Conservation (phyloP, 2,888 invertebrate species). For the Pseudanteris insignis region DNA sequence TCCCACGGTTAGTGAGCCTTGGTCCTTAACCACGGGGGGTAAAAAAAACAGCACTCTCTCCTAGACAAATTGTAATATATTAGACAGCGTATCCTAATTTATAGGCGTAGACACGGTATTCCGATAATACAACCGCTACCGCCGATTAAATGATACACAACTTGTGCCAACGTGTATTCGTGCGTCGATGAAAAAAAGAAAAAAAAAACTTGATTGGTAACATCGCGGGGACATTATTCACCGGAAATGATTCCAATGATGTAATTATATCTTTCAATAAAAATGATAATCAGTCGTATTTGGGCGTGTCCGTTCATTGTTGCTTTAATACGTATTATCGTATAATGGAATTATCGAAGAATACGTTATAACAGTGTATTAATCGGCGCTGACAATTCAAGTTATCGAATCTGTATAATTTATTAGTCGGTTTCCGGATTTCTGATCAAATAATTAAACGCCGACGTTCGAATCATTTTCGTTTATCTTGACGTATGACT, state of each 20-base stretch:
- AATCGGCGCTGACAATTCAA: no score
- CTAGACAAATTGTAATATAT: conserved; percentile 48
- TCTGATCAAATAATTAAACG: no score
- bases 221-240: conserved; percentile 1
- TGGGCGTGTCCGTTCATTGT: conserved; percentile 5
- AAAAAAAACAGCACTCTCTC: conserved; percentile 41
- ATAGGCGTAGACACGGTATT: conserved; percentile 39
- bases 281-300: conserved; percentile 12
- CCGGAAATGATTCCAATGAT: conserved; percentile 20
- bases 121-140: conserved; percentile 40
- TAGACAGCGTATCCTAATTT: conserved; percentile 44
- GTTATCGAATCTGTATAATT: no score
- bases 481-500: no score
- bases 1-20: conserved; percentile 40
- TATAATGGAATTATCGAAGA: no score
- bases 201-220: conserved; percentile 7
- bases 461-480: no score
- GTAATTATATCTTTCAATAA: conserved; percentile 25
- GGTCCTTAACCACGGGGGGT: conserved; percentile 41
- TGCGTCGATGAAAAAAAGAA: conserved; percentile 10
- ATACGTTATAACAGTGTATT: no score
- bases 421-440: no score
- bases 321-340: no score
- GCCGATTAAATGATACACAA: conserved; percentile 33
- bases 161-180: conserved; percentile 15